Percentiles rank a stretch among this genome's conserved stretches.
These are phyloP conservation scores for Ladona fulva DNA, from an alignment of 1,140 invertebrate species.

Conservation along the genomic window DNA sequence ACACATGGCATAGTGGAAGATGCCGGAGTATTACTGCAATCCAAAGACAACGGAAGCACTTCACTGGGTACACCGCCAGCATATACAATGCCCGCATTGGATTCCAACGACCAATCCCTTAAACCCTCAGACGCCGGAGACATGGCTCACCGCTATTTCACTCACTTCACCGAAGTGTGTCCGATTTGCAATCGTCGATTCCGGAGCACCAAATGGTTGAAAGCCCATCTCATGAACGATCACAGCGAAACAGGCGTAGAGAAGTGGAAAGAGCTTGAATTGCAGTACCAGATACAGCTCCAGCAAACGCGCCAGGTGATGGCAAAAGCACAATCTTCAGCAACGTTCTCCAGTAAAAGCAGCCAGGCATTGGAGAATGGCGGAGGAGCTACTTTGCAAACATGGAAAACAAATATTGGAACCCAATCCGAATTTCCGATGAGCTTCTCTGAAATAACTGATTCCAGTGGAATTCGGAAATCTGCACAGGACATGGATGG, in stretches of 20 bases:
- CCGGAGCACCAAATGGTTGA: conserved; percentile 80
- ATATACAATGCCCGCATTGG: conserved; percentile 26
- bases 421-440: not conserved
- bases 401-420: not conserved
- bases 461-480: conserved; percentile 12
- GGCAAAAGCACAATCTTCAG: not conserved
- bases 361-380: conserved; percentile 21
- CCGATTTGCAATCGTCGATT: conserved; percentile 80
- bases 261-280: conserved; percentile 53
- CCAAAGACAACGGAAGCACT: conserved; percentile 36
- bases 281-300: conserved; percentile 22
- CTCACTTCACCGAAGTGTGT: conserved; percentile 69
- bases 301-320: conserved; percentile 17
- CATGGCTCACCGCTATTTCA: conserved; percentile 52
- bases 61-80: conserved; percentile 28
- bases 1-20: conserved; percentile 89
- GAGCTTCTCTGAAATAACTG: not conserved
- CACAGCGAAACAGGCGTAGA: conserved; percentile 65
- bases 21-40: conserved; percentile 43
- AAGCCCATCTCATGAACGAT: conserved; percentile 78
- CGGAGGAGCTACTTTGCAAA: conserved; percentile 21
- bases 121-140: conserved; percentile 46
- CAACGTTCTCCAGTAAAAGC: not conserved
- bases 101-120: conserved; percentile 39
- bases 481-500: conserved; percentile 15